These are phyloP conservation scores for Synchiropus splendidus DNA, from an alignment of 2,113 vertebrate species.

Conservation along the genomic window DNA sequence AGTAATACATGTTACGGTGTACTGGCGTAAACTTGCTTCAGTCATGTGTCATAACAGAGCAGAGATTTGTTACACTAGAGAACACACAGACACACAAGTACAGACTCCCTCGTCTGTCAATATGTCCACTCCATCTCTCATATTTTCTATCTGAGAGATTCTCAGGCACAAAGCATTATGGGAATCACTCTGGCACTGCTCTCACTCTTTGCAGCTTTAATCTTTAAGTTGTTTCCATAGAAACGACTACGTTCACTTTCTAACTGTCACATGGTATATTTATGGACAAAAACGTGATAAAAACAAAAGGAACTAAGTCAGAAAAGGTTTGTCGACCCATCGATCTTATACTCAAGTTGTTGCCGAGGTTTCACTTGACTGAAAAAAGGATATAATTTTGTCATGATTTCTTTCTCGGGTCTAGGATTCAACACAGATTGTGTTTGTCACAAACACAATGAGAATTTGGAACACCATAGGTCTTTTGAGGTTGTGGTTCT, in stretches of 20 bases:
- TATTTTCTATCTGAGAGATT: slow-evolving; percentile 45
- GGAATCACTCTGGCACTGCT: slow-evolving; percentile 53
- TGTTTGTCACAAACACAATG: slow-evolving; percentile 3
- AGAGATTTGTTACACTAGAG: too few relatives aligned
- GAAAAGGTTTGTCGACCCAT: slow-evolving; percentile 22
- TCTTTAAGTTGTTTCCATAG: slow-evolving; percentile 77
- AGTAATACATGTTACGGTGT: too few relatives aligned
- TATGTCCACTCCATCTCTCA: slow-evolving; percentile 24
- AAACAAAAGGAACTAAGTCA: slow-evolving; percentile 15
- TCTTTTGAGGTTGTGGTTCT: too few relatives aligned
- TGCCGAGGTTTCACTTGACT: too few relatives aligned
- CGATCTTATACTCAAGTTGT: slow-evolving; percentile 15
- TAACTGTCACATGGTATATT: slow-evolving; percentile 32
- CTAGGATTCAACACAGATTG: too few relatives aligned
- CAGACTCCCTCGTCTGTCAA: slow-evolving; percentile 7
- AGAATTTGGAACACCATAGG: too few relatives aligned
- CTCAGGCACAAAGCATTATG: slow-evolving; percentile 56
- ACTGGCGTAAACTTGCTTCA: too few relatives aligned
- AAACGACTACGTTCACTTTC: slow-evolving; percentile 54
- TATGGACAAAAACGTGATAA: slow-evolving; percentile 31
- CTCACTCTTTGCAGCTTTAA: slow-evolving; percentile 58
- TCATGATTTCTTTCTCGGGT: too few relatives aligned
- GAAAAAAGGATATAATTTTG: too few relatives aligned
- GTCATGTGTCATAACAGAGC: too few relatives aligned
- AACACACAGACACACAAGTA: too few relatives aligned